Conservation (phyloP, 2,113 vertebrate species). For the Glaucomys volans region DNA sequence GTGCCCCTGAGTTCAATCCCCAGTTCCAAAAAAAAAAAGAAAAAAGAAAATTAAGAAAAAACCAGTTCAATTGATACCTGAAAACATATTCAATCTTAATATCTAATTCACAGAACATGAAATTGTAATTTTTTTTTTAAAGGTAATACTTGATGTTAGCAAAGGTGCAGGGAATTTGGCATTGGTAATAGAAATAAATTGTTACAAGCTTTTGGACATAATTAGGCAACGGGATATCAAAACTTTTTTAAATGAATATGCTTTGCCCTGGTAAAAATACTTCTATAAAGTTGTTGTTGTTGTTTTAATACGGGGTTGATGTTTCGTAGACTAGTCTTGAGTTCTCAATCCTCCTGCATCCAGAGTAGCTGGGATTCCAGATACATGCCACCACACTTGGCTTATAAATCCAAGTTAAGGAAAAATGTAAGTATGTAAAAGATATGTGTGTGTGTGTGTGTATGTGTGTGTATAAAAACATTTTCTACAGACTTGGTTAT, state of each 20-base stretch:
- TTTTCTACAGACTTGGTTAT: neutral
- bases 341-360: neutral
- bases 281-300: neutral
- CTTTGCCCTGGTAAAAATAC: neutral
- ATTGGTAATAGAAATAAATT: neutral
- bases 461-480: no score
- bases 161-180: neutral
- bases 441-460: no score
- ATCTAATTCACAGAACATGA: no score
- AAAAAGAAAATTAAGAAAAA: no score
- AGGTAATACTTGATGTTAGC: neutral
- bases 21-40: neutral
- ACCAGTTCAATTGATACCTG: no score
- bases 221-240: neutral
- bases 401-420: conserved; percentile 6
- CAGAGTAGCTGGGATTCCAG: neutral
- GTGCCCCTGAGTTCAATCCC: no score
- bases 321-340: neutral
- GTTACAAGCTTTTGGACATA: neutral
- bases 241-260: neutral
- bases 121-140: no score
- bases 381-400: neutral
- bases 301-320: neutral
- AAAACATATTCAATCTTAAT: no score
- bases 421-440: neutral